Evolutionary conservation across 2,797 vertebrate genomes (phyloP).

Genomic region (Brachymystax lenok): DNA sequence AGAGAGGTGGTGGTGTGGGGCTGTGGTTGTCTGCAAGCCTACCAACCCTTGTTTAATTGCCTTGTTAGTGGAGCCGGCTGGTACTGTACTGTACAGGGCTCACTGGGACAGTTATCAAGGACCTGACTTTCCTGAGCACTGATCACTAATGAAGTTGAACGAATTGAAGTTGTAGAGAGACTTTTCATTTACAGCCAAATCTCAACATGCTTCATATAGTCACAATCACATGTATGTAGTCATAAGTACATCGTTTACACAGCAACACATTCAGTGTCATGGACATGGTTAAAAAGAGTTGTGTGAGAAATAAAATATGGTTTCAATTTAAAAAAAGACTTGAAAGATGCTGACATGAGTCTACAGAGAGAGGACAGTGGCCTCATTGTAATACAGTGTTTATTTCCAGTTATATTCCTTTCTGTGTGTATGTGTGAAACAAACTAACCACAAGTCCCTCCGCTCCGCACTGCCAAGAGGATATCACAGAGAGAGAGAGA

Average conservation of each 20-base stretch:
- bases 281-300: background rate
- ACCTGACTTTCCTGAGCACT: background rate
- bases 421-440: constrained; percentile 1
- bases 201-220: background rate
- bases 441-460: constrained; percentile 19
- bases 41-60: constrained; percentile 53
- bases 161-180: background rate
- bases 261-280: background rate
- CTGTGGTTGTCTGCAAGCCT: constrained; percentile 25
- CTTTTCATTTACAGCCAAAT: background rate
- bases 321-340: background rate
- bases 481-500: constrained; percentile 8
- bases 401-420: background rate
- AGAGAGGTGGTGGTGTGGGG: background rate
- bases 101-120: constrained; percentile 19
- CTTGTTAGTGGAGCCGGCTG: constrained; percentile 39
- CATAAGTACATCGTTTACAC: background rate
- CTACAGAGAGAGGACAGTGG: background rate
- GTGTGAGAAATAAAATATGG: too few species aligned
- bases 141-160: background rate
- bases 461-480: constrained; percentile 5
- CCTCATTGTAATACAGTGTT: background rate
- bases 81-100: constrained; percentile 24
- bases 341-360: background rate
- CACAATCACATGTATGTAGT: background rate